Percentiles rank a stretch among this genome's conserved stretches.
These are phyloP conservation scores for Crotalus adamanteus DNA, from an alignment of 2,797 vertebrate species.

Conservation along the genomic window DNA sequence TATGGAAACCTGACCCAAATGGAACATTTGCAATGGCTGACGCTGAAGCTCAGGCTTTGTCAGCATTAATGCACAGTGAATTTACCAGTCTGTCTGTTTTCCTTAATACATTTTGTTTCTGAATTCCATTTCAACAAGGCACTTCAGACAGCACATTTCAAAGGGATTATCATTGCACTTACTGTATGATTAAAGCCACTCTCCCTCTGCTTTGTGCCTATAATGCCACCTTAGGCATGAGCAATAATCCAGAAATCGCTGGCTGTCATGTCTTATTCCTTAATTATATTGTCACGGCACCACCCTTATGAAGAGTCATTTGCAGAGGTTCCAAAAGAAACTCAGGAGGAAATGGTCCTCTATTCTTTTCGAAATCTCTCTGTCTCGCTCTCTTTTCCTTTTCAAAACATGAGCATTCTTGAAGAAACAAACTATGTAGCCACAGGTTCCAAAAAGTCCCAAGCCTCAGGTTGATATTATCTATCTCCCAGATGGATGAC, in stretches of 20 bases:
- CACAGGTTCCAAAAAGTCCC: slow-evolving; percentile 16
- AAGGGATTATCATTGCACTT: slow-evolving; percentile 66
- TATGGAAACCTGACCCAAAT: slow-evolving; percentile 39
- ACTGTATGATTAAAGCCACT: slow-evolving; percentile 65
- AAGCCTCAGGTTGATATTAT: slow-evolving; percentile 8
- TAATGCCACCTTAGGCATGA: slow-evolving; percentile 64
- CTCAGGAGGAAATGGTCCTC: slow-evolving; percentile 23
- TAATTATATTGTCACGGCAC: slow-evolving; percentile 60
- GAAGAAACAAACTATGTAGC: slow-evolving; percentile 42
- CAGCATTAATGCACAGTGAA: slow-evolving; percentile 22
- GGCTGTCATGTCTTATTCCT: slow-evolving; percentile 60
- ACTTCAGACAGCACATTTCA: slow-evolving; percentile 57
- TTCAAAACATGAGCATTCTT: slow-evolving; percentile 35
- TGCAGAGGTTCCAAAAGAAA: slow-evolving; percentile 51
- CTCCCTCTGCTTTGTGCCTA: slow-evolving; percentile 54
- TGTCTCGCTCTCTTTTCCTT: slow-evolving; percentile 41
- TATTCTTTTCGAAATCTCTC: slow-evolving; percentile 35
- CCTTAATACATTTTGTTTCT: slow-evolving; percentile 37
- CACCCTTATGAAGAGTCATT: slow-evolving; percentile 42
- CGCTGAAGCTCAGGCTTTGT: slow-evolving; percentile 2
- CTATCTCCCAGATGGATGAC: slow-evolving; percentile 21
- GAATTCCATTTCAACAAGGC: slow-evolving; percentile 50
- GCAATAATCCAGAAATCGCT: slow-evolving; percentile 55
- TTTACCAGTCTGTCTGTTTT: slow-evolving; percentile 42
- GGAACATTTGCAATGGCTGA: slow-evolving; percentile 20